These are phyloP conservation scores for Gavialis gangeticus DNA, from an alignment of 2,113 vertebrate genomes.

Conservation along the genomic window DNA sequence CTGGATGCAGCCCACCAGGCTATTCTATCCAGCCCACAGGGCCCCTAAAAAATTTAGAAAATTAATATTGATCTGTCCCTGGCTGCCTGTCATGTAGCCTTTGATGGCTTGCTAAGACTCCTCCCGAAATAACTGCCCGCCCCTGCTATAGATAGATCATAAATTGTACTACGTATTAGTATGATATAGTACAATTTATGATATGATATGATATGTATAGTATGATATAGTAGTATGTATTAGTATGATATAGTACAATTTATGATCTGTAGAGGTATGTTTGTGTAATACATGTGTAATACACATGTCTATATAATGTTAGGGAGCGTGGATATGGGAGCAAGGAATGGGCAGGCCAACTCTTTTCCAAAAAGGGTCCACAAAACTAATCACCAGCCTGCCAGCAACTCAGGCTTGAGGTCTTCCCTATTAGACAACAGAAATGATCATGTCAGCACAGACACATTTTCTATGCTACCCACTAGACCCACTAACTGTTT, in stretches of 20 bases:
- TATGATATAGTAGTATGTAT: too few relatives aligned
- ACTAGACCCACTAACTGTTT: neutral
- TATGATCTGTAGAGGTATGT: neutral
- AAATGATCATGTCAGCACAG: accelerated
- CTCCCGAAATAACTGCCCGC: too few relatives aligned
- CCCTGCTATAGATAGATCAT: too few relatives aligned
- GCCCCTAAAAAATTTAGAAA: too few relatives aligned
- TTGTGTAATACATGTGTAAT: neutral
- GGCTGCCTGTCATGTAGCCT: too few relatives aligned
- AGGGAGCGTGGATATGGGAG: neutral
- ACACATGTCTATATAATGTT: neutral
- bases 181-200: neutral
- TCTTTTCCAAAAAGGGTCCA: neutral
- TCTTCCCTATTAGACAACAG: accelerated
- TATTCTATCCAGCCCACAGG: too few relatives aligned
- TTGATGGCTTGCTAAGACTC: too few relatives aligned
- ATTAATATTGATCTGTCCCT: too few relatives aligned
- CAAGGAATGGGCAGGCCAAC: neutral
- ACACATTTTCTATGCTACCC: neutral
- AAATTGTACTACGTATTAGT: too few relatives aligned
- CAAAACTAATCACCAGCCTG: neutral
- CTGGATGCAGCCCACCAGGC: too few relatives aligned
- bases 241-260: neutral
- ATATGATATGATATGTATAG: too few relatives aligned
- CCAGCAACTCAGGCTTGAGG: accelerated